phyloP scores from a whole-genome alignment of 2,888 invertebrate species.

The Linnaemya vulpina region DNA sequence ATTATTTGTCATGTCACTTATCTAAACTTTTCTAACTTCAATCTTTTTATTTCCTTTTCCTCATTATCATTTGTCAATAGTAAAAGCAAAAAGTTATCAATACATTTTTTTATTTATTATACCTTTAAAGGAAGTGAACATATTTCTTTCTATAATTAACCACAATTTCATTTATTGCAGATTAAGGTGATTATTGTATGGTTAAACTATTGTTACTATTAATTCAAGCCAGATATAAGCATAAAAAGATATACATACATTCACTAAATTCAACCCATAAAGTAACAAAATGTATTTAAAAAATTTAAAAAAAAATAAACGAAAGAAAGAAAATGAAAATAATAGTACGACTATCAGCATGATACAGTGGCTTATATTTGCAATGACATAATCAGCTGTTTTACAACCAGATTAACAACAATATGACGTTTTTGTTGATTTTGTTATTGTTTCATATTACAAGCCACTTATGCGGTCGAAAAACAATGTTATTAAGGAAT shows the following conservation, averaged over 20 bases:
- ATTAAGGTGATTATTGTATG: conserved; percentile 45
- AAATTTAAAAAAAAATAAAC: conserved; percentile 17
- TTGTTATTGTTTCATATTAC: conserved; percentile 24
- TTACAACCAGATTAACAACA: conserved; percentile 65
- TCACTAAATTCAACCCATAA: conserved; percentile 36
- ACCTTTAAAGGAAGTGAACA: conserved; percentile 44
- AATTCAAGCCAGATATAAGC: conserved; percentile 51
- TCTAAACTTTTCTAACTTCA: not conserved
- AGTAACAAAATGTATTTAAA: conserved; percentile 22
- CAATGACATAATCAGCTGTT: conserved; percentile 79
- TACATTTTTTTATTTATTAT: not conserved
- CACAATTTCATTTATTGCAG: conserved; percentile 53
- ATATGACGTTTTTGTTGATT: conserved; percentile 4
- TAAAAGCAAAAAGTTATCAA: not conserved
- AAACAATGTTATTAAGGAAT: conserved; percentile 14
- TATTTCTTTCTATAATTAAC: conserved; percentile 43
- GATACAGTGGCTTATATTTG: conserved; percentile 63
- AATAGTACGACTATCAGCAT: conserved; percentile 27
- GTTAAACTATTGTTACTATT: conserved; percentile 53
- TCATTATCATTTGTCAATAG: not conserved
- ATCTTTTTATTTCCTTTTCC: not conserved
- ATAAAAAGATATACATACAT: conserved; percentile 63
- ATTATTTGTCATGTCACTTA: not conserved
- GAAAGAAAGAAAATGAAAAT: conserved; percentile 1
- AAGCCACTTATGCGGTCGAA: conserved; percentile 7